phyloP scores from a whole-genome alignment of 1,140 invertebrate species.

The Drosophila ohnishii region DNA sequence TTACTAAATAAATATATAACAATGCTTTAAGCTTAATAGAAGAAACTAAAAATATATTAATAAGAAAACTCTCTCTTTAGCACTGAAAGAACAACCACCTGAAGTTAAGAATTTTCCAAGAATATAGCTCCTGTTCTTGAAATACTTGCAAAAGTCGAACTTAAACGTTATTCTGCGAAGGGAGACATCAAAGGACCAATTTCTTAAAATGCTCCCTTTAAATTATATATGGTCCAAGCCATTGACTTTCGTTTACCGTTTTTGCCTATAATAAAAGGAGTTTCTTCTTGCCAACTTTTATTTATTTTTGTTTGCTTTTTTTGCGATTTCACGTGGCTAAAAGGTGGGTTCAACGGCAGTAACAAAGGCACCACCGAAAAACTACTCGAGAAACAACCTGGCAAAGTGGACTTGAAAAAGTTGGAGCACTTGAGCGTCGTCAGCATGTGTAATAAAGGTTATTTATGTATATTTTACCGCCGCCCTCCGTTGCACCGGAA shows the following conservation, averaged over 20 bases:
- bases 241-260: conserved; percentile 30
- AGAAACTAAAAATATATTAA: no score
- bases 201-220: conserved; percentile 17
- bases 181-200: conserved; percentile 12
- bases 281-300: conserved; percentile 22
- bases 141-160: background rate
- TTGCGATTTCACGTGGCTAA: conserved; percentile 29
- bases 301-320: background rate
- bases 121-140: background rate
- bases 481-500: conserved; percentile 25
- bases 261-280: conserved; percentile 45
- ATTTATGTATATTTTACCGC: conserved; percentile 80
- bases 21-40: no score
- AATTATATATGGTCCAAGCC: conserved; percentile 4
- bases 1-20: no score
- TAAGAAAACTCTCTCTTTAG: background rate
- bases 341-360: conserved; percentile 1
- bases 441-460: conserved; percentile 81
- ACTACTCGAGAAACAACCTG: conserved; percentile 77
- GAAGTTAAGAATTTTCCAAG: background rate
- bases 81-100: background rate
- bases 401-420: conserved; percentile 81
- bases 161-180: background rate
- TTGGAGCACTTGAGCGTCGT: conserved; percentile 77
- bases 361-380: conserved; percentile 50